Base-by-base conservation (phyloP, 2,888 invertebrate genomes). In the Acleris literana region DNA sequence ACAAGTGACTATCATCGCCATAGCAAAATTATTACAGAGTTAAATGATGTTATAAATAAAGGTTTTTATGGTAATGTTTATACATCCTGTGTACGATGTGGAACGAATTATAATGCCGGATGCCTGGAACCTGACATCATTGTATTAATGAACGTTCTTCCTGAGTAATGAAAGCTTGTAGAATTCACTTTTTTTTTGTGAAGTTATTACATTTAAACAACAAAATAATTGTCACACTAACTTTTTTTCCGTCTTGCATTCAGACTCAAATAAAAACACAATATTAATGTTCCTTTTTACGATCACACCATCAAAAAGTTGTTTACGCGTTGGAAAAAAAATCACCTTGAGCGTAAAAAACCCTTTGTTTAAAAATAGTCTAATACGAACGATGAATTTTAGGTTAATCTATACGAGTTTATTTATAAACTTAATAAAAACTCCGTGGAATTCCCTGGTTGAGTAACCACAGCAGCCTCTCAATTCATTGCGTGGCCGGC, bases 361-460 rank as follows among this genome's bases (percentile, higher is more conserved):
- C 17, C 5, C 39, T 13, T 13, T 13, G 16, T 13, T 43, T 16
- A 22, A 43, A 55, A 55, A 55, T 55, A 55, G 54, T 18, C 13
- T 29, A 9, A 4, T 55, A 43, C 20, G 20, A 18, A 22, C 20
- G 39, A 13, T 16, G 43, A 20, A n/a, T 46, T 56, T 56, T 22
- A 57, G 25, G 25, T 57, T n/a, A 46, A 25, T 46, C 9, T 25
- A 44, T 56, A 46, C 25, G 25, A 17, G 22, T 46, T 52, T 5
- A 22, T 25, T 25, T 17, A 57, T 57, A 57, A 25, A 55, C 43
- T 29, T 44, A 11, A 18, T 60, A 43, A 18, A 55, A 51, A 51
- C 55, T 17, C 60, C 13, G 43, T 44, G 65, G 61, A 52, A 53
- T 57, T 62, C 62, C 66, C 66, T 57, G 39, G 16, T 57, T 57